Evolutionary conservation across 2,113 vertebrate genomes (phyloP).

Genomic region (Protobothrops flavoviridis): DNA sequence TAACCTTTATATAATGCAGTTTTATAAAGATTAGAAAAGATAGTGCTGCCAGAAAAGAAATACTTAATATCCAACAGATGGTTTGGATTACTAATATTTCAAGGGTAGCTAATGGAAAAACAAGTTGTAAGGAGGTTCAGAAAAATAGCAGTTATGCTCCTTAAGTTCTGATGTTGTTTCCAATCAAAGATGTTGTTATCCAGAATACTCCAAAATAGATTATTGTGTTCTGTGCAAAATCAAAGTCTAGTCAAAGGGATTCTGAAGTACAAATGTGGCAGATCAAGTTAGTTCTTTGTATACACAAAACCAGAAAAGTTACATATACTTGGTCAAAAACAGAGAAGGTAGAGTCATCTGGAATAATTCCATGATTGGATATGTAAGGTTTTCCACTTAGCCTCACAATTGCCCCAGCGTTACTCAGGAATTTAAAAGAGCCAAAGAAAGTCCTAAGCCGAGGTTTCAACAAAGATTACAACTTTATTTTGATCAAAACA

Average conservation of each 20-base stretch:
- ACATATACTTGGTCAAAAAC: too few relatives aligned
- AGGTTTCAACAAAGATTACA: too few relatives aligned
- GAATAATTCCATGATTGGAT: too few relatives aligned
- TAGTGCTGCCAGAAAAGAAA: slow-evolving; percentile 32
- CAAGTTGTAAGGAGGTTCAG: slow-evolving; percentile 20
- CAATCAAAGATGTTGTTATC: slow-evolving; percentile 33
- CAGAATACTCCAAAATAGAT: slow-evolving; percentile 17
- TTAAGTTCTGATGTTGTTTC: slow-evolving; percentile 9
- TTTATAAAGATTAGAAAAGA: slow-evolving; percentile 31
- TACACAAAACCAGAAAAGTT: too few relatives aligned
- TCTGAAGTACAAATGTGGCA: neutral
- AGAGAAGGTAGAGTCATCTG: too few relatives aligned
- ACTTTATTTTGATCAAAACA: too few relatives aligned
- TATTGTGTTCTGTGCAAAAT: neutral
- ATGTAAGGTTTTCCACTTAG: too few relatives aligned
- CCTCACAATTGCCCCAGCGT: too few relatives aligned
- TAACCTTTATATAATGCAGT: slow-evolving; percentile 26
- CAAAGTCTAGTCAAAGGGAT: neutral
- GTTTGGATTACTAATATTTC: slow-evolving; percentile 43
- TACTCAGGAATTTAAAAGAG: too few relatives aligned
- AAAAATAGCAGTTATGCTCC: neutral
- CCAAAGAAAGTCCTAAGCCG: too few relatives aligned
- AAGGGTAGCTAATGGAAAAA: slow-evolving; percentile 21
- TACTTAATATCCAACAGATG: slow-evolving; percentile 21
- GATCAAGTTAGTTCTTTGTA: too few relatives aligned